Evolutionary conservation across 2,113 vertebrate species (phyloP).

Genomic region (Strigops habroptila): DNA sequence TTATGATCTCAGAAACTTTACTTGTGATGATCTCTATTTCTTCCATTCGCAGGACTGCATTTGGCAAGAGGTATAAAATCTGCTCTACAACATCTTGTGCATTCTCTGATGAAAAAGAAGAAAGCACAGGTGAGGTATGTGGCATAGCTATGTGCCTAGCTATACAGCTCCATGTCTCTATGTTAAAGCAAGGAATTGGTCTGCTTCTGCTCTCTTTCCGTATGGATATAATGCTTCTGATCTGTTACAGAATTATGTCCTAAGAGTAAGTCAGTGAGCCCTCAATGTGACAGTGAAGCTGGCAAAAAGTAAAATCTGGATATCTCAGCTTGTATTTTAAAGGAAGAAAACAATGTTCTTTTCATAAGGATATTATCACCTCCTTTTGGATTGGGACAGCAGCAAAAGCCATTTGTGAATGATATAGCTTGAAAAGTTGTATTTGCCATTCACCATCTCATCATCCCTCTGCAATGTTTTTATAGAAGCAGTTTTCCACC

Average conservation of each 20-base stretch:
- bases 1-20: slow-evolving; percentile 59
- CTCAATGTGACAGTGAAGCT: background rate
- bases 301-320: background rate
- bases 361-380: background rate
- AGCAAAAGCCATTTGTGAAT: background rate
- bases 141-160: background rate
- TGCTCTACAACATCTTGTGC: slow-evolving; percentile 57
- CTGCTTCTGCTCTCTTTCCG: background rate
- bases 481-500: background rate
- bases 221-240: background rate
- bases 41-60: background rate
- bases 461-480: background rate
- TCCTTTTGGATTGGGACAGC: background rate
- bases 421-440: background rate
- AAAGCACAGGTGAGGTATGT: background rate
- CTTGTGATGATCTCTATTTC: slow-evolving; percentile 63
- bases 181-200: background rate
- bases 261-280: background rate
- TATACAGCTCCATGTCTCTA: background rate
- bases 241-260: background rate
- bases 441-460: background rate
- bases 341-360: background rate
- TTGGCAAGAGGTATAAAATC: slow-evolving; percentile 66
- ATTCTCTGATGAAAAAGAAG: slow-evolving; percentile 57
- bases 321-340: background rate